A percentile compares a stretch with the other conserved stretches of the same genome.
Evolutionary conservation across 2,888 invertebrate genomes (phyloP).

Genomic region (Erynnis tages): DNA sequence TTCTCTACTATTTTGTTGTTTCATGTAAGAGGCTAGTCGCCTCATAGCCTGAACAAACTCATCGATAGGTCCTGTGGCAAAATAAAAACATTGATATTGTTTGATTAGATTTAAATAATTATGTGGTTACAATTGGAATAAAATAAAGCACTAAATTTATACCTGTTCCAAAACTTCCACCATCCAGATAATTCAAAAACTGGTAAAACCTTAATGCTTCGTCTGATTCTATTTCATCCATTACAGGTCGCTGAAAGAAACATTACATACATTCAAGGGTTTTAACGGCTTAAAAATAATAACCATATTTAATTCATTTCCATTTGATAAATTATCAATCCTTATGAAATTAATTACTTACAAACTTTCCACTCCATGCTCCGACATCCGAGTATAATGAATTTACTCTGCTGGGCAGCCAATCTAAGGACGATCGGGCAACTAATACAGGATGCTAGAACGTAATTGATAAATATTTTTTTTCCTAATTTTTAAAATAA

Average conservation of each 20-base stretch:
- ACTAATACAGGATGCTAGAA: constrained; percentile 70
- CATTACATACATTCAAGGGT: too few relatives aligned
- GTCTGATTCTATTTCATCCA: constrained; percentile 77
- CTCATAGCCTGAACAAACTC: constrained; percentile 74
- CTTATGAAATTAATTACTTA: constrained; percentile 41
- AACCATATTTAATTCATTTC: too few relatives aligned
- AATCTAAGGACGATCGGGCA: constrained; percentile 69
- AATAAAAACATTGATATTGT: constrained; percentile 5
- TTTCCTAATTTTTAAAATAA: neutral
- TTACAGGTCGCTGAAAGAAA: constrained; percentile 65
- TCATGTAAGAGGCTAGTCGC: constrained; percentile 65
- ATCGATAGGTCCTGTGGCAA: constrained; percentile 62
- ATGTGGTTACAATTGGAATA: too few relatives aligned
- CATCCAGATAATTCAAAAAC: constrained; percentile 73
- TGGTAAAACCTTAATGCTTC: constrained; percentile 74
- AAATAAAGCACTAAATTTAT: neutral
- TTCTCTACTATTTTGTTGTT: constrained; percentile 70
- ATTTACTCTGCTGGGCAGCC: constrained; percentile 76
- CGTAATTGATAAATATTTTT: neutral
- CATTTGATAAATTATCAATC: too few relatives aligned
- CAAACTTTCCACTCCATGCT: constrained; percentile 77
- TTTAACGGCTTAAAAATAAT: too few relatives aligned
- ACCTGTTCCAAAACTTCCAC: constrained; percentile 77
- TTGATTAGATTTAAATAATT: too few relatives aligned
- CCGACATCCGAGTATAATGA: constrained; percentile 75